Evolutionary conservation across 2,113 vertebrate genomes (phyloP).

Genomic region (Herpailurus yagouaroundi): DNA sequence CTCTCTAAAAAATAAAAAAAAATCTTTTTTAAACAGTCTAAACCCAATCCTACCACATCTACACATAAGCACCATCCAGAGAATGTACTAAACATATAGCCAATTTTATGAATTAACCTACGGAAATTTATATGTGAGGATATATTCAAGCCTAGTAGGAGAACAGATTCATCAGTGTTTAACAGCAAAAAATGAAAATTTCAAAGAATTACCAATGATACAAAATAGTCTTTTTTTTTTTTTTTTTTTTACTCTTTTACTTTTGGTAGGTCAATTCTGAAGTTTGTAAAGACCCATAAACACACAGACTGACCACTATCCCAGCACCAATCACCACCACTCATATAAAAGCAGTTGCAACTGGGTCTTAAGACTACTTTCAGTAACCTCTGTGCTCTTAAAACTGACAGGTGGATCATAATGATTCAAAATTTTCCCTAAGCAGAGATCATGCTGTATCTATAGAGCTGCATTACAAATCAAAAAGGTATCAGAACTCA

Average conservation of each 20-base stretch:
- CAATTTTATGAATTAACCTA: slow-evolving; percentile 29
- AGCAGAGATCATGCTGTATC: neutral
- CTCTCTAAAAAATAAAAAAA: too few species aligned
- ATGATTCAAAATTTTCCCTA: neutral
- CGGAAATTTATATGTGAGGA: neutral
- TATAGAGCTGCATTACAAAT: neutral
- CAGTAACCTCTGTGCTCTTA: neutral
- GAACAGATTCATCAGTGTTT: neutral
- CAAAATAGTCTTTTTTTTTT: neutral
- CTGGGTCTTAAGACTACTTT: neutral
- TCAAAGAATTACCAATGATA: slow-evolving; percentile 14
- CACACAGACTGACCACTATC: neutral
- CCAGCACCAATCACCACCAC: neutral
- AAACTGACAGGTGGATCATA: neutral
- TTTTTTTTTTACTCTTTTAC: neutral
- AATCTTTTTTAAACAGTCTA: neutral
- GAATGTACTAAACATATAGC: neutral
- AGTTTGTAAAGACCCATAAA: slow-evolving; percentile 26
- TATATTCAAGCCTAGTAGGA: neutral
- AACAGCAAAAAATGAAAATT: slow-evolving; percentile 41
- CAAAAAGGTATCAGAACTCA: neutral
- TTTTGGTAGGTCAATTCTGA: slow-evolving; percentile 35
- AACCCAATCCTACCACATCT: neutral
- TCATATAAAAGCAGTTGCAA: neutral
- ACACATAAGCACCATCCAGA: neutral